Base-by-base conservation (phyloP, 1,140 invertebrate genomes). In the Globodera ellingtonae region DNA sequence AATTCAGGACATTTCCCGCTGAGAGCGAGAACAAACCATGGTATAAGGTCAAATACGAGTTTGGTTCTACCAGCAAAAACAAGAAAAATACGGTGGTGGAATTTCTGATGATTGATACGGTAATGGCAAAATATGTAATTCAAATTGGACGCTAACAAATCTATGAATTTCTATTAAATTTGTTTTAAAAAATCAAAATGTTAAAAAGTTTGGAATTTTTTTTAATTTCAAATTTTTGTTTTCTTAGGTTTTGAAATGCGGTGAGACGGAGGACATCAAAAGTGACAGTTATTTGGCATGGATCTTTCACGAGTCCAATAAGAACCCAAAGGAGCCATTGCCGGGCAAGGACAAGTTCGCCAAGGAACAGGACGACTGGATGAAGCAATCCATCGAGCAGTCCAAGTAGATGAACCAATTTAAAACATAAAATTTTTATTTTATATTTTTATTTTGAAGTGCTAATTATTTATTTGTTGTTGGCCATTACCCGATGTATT, bases 401-500 rank as follows among this genome's bases (percentile, higher is more conserved):
- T 62, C 56, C 13, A 62, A 62, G 56, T 90, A 10, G 65, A 74
- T 13, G 59, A 87, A 82, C n/a, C 81, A 59, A 83, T 88, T 84
- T 67, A 66, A 44, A 48, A 76, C 0, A 50, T 35, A 35, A 35
- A 3, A 79, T n/a, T 35, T n/a, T 67, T 81, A 46, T 7, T 21
- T 82, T 18, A 65, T 5, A 21, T 71, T 18, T 7, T 52, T 56
- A 79, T 13, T 4, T 86, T 86, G 67, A 84, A 91, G 90, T 21
- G 90, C 90, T 24, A 86, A 89, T 35, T 91, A 91, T 79, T 73
- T 91, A 13, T 84, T 91, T 73, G 90, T 91, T 8, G 89, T 87
- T 76, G 91, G 91, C 13, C 91, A 91, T 84, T 91, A 90, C 83
- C 91, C 91, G 21, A 89, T 91, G 6, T 91, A 90, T 84, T 91